phyloP scores from a whole-genome alignment of 2,797 vertebrate genomes.

The Lagodon rhomboides region DNA sequence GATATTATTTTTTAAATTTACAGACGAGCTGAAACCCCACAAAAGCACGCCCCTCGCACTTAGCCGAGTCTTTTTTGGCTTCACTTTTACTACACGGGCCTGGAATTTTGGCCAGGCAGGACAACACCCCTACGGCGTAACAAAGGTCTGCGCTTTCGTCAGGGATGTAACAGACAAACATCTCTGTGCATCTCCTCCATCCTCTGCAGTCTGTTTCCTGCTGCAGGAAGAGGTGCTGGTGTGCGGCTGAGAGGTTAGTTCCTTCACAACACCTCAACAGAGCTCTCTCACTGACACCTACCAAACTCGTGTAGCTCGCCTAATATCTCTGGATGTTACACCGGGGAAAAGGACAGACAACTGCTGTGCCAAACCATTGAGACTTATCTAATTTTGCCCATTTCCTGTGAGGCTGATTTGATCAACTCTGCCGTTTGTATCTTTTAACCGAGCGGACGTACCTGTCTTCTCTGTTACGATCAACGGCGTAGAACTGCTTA shows the following conservation, averaged over 20 bases:
- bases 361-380: slow-evolving; percentile 23
- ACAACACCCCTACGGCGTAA: slow-evolving; percentile 58
- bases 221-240: slow-evolving; percentile 83
- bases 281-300: slow-evolving; percentile 48
- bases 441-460: slow-evolving; percentile 70
- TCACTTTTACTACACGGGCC: slow-evolving; percentile 49
- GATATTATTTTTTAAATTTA: slow-evolving; percentile 2
- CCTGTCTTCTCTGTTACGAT: slow-evolving; percentile 96
- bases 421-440: slow-evolving; percentile 23
- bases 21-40: slow-evolving; percentile 14
- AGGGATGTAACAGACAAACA: slow-evolving; percentile 77
- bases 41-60: background rate
- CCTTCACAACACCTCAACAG: slow-evolving; percentile 66
- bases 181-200: slow-evolving; percentile 74
- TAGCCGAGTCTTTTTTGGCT: slow-evolving; percentile 32
- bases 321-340: slow-evolving; percentile 11
- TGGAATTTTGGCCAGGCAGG: slow-evolving; percentile 51
- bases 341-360: background rate
- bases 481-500: slow-evolving; percentile 97
- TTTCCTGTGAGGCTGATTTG: slow-evolving; percentile 42
- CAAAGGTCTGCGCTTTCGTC: slow-evolving; percentile 59
- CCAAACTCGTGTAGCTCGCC: slow-evolving; percentile 12
- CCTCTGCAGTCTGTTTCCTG: slow-evolving; percentile 85
- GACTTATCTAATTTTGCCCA: slow-evolving; percentile 16
- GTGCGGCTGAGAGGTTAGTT: slow-evolving; percentile 72